A percentile compares a stretch with the other conserved stretches of the same genome.
These are phyloP conservation scores for Akabosia matsudoensis DNA, from an alignment of 1,140 invertebrate species.

Conservation along the genomic window DNA sequence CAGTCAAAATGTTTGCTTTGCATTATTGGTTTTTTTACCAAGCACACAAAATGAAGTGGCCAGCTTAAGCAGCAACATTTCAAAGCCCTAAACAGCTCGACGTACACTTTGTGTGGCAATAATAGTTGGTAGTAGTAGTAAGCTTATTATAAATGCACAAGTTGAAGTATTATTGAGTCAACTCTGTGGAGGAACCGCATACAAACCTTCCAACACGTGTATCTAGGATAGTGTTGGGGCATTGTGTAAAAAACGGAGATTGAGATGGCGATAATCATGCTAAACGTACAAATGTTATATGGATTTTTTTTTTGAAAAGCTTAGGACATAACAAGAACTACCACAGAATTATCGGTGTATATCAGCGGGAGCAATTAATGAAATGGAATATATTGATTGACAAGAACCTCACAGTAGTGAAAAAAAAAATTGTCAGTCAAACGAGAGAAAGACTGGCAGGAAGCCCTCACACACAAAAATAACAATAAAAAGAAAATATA, in stretches of 20 bases:
- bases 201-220: neutral
- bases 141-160: neutral
- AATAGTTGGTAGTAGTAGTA: no score
- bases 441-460: constrained; percentile 5
- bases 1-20: no score
- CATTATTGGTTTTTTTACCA: no score
- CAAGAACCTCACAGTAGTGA: neutral
- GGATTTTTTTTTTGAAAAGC: neutral
- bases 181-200: neutral
- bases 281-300: neutral
- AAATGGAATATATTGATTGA: constrained; percentile 25
- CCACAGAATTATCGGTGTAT: neutral
- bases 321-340: neutral
- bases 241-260: no score
- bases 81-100: no score
- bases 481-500: neutral
- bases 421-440: constrained; percentile 20
- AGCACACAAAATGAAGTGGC: no score
- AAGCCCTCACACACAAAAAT: neutral
- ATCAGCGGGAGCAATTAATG: constrained; percentile 22
- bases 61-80: no score
- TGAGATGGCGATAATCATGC: neutral
- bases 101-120: no score
- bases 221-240: no score
- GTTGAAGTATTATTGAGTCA: neutral